A percentile compares a stretch with the other conserved stretches of the same genome.
These are phyloP conservation scores for Gastracanthus pulcherrimus DNA, from an alignment of 2,888 invertebrate genomes.

Conservation along the genomic window DNA sequence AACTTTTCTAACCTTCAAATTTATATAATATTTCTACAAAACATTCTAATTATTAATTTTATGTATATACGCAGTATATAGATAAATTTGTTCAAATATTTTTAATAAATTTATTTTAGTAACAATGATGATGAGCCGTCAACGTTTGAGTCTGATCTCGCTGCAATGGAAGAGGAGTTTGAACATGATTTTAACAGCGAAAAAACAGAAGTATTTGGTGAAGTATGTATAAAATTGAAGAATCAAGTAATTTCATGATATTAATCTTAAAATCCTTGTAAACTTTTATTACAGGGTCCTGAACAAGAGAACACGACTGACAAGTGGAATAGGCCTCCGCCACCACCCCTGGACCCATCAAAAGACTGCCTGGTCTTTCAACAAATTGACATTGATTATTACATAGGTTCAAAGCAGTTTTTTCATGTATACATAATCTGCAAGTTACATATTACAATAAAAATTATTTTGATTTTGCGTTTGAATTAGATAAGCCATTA, in stretches of 20 bases:
- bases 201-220: slow-evolving; percentile 79
- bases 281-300: slow-evolving; percentile 80
- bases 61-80: background rate
- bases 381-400: slow-evolving; percentile 96
- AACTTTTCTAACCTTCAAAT: slow-evolving; percentile 49
- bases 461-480: background rate
- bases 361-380: slow-evolving; percentile 90
- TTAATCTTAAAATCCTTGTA: slow-evolving; percentile 3
- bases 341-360: slow-evolving; percentile 83
- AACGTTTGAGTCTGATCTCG: slow-evolving; percentile 86
- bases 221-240: slow-evolving; percentile 68
- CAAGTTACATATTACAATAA: background rate
- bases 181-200: slow-evolving; percentile 78
- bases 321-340: slow-evolving; percentile 89
- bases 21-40: background rate
- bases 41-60: background rate
- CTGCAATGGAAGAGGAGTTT: slow-evolving; percentile 80
- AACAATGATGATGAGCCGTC: slow-evolving; percentile 82
- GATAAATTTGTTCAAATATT: too few species aligned
- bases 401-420: slow-evolving; percentile 80
- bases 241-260: slow-evolving; percentile 14
- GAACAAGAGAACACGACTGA: slow-evolving; percentile 83
- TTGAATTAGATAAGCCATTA: slow-evolving; percentile 81
- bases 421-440: background rate
- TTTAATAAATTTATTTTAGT: slow-evolving; percentile 42